Conservation (phyloP, 2,888 invertebrate genomes). For the Mimumesa dahlbomi region DNA sequence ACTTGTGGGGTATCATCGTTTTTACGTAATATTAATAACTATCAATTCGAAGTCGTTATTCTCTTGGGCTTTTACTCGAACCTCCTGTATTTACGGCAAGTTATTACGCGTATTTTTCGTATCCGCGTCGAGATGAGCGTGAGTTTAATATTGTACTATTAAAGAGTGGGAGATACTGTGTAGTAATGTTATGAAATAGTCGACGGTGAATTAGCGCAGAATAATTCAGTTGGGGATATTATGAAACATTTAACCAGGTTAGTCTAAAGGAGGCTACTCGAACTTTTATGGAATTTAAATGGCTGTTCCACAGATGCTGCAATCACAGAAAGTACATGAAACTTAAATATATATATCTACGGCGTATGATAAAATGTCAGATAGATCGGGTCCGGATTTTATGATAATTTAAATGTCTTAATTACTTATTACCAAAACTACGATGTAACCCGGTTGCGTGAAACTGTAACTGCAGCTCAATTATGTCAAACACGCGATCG, state of each 20-base stretch:
- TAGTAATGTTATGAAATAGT: background rate
- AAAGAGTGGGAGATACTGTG: background rate
- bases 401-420: background rate
- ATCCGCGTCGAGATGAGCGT: too few species aligned
- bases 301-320: slow-evolving; percentile 1
- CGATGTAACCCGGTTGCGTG: background rate
- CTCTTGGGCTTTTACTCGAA: too few species aligned
- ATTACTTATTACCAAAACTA: background rate
- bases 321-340: slow-evolving; percentile 5
- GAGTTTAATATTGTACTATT: too few species aligned
- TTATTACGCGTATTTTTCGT: too few species aligned
- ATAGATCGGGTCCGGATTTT: too few species aligned
- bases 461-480: too few species aligned
- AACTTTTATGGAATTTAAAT: slow-evolving; percentile 12
- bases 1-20: too few species aligned
- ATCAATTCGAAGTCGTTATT: too few species aligned
- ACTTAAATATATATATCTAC: background rate
- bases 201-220: background rate
- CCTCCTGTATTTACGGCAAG: too few species aligned
- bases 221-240: slow-evolving; percentile 4
- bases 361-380: background rate
- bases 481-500: too few species aligned
- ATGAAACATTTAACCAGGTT: background rate
- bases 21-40: too few species aligned
- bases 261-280: slow-evolving; percentile 15